Evolutionary conservation across 2,888 invertebrate genomes (phyloP).

Genomic region (Crossocerus cetratus): DNA sequence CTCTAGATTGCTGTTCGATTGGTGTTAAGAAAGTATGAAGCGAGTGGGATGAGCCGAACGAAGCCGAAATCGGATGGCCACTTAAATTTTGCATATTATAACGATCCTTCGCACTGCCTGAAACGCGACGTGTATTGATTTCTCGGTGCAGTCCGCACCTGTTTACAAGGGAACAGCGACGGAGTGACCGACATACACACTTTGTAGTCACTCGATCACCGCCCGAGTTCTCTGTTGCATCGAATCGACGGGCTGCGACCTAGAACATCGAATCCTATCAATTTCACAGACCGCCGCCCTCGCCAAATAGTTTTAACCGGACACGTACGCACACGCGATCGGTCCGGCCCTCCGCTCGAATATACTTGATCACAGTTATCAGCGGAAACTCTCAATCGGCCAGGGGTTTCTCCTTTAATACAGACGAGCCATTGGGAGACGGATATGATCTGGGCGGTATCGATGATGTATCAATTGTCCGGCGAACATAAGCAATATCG

Average conservation of each 20-base stretch:
- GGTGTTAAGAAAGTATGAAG: too few relatives aligned
- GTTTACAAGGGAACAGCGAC: too few relatives aligned
- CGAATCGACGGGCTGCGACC: conserved; percentile 7
- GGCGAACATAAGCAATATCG: conserved; percentile 45
- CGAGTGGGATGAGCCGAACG: too few relatives aligned
- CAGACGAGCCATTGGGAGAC: neutral
- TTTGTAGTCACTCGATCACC: too few relatives aligned
- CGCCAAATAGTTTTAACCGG: conserved; percentile 4
- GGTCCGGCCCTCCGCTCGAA: neutral
- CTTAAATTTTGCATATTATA: too few relatives aligned
- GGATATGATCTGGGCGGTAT: neutral
- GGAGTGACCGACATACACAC: too few relatives aligned
- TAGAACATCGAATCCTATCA: conserved; percentile 31
- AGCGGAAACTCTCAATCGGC: neutral
- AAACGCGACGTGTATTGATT: too few relatives aligned
- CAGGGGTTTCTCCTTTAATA: neutral
- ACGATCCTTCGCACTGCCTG: too few relatives aligned
- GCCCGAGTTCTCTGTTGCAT: neutral
- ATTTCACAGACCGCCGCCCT: conserved; percentile 49
- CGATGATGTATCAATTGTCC: conserved; percentile 36
- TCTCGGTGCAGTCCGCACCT: too few relatives aligned
- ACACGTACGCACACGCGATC: neutral
- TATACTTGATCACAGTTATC: neutral
- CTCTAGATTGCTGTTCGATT: too few relatives aligned
- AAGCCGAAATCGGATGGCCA: too few relatives aligned